Evolutionary conservation across 2,113 vertebrate genomes (phyloP).

Genomic region (Gracilinanus agilis): DNA sequence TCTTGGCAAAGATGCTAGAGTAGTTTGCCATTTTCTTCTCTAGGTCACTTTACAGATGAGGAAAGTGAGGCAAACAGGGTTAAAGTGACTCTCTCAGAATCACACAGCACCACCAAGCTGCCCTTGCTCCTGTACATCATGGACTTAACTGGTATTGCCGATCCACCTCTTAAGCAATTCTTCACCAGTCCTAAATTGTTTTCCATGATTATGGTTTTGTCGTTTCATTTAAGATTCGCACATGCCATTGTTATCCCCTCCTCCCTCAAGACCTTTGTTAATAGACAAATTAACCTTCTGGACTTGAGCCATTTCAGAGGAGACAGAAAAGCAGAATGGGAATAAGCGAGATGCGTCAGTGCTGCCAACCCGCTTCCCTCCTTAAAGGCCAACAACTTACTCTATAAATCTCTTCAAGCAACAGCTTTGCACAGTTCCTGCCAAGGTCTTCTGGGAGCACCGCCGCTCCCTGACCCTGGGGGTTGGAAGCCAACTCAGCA

Average conservation of each 20-base stretch:
- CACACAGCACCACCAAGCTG: no score
- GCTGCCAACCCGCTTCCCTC: not conserved
- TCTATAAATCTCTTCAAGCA: conserved; percentile 96
- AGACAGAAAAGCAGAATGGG: not conserved
- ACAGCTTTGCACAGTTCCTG: conserved; percentile 91
- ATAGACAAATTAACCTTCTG: not conserved
- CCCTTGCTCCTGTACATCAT: not conserved
- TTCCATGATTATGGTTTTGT: not conserved
- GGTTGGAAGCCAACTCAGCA: conserved; percentile 93
- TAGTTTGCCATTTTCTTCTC: no score
- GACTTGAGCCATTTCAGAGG: not conserved
- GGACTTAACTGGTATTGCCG: not conserved
- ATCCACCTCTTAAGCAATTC: not conserved
- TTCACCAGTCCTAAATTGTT: not conserved
- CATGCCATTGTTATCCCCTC: not conserved
- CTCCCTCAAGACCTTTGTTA: not conserved
- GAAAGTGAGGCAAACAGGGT: no score
- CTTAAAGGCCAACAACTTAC: conserved; percentile 83
- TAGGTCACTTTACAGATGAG: no score
- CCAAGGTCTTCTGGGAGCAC: conserved; percentile 95
- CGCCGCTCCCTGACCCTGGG: conserved; percentile 91
- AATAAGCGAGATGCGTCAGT: not conserved
- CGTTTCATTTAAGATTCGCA: not conserved
- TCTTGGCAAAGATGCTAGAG: no score
- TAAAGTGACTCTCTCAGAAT: no score